Evolutionary conservation across 2,797 vertebrate species (phyloP).

Genomic region (Onychomys leucogaster): DNA sequence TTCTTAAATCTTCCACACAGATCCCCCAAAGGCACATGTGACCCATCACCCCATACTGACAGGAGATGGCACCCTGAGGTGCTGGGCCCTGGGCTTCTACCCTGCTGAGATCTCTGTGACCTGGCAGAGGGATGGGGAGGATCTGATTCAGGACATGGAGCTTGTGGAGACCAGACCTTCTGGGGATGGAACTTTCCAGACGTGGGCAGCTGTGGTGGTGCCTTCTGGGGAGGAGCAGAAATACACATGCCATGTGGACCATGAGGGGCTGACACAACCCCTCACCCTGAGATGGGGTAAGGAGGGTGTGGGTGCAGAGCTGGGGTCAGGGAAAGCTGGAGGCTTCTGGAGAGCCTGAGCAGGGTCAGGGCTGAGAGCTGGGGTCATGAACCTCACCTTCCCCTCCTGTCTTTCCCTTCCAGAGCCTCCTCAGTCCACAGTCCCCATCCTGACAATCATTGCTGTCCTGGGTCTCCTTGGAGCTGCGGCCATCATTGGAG

Average conservation of each 20-base stretch:
- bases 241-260: not conserved
- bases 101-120: not conserved
- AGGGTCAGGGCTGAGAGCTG: not conserved
- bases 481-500: too few species aligned
- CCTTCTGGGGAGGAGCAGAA: conserved; percentile 5
- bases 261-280: not conserved
- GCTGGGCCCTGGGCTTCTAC: conserved; percentile 34
- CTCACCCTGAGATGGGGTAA: conserved; percentile 10
- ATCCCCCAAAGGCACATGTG: not conserved
- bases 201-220: not conserved
- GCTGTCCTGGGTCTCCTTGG: not conserved
- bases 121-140: not conserved
- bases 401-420: not conserved
- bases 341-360: not conserved
- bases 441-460: rapidly evolving
- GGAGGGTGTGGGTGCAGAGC: not conserved
- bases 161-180: not conserved
- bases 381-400: not conserved
- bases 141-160: not conserved
- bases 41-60: not conserved
- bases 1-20: too few species aligned
- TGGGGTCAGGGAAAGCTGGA: not conserved
- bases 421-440: not conserved
- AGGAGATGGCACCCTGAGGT: not conserved
- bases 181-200: not conserved